Base-by-base conservation (phyloP, 2,113 vertebrate genomes). In the Progne subis region DNA sequence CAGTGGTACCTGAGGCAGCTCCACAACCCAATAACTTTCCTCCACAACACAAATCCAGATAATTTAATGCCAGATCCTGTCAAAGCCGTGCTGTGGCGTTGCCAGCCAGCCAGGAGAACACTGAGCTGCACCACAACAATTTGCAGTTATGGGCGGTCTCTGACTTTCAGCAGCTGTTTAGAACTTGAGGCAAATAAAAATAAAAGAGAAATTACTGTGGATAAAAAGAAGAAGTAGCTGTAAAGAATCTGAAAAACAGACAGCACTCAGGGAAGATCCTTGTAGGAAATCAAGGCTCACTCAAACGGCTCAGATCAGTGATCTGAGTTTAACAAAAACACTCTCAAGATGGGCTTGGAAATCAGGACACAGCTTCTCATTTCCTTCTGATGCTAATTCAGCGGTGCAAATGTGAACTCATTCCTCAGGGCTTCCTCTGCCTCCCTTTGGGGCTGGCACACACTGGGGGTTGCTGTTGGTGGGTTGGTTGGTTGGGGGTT, bases 201-300 rank as follows among this genome's bases (percentile, higher is more conserved):
- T 10, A 37, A 69, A 77, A 69, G 8, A 39, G 18, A 26, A 89
- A 53, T 2, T 55, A 26, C 2, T 41, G 57, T 12, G 32, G 60
- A 64, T 25, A 60, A 88, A 78, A 70, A 74, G 14, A 65, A 53
- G 23, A 46, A 71, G 50, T 3, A 47, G 12, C 21, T 69, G 31
- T 18, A 86, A 49, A 68, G 26, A 88, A 23, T 20, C 1, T 12
- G 50, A 44, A 70, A 80, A 47, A 11, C 0, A 37, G 39, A 59
- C 10, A 70, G 68, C 9, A 47, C 34, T 64, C 41, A 69, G 39
- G 20, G 32, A 84, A 67, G 32, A 25, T 28, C 37, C 32, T 49
- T 2, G 0, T 2, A 70, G 67, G 29, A 75, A 90, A 64, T 24
- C 0, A 4, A 46, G 34, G 52, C 26, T 57, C 16, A n/a, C 14